phyloP scores from a whole-genome alignment of 2,797 vertebrate species.

The Enteromius afrohamiltoni region DNA sequence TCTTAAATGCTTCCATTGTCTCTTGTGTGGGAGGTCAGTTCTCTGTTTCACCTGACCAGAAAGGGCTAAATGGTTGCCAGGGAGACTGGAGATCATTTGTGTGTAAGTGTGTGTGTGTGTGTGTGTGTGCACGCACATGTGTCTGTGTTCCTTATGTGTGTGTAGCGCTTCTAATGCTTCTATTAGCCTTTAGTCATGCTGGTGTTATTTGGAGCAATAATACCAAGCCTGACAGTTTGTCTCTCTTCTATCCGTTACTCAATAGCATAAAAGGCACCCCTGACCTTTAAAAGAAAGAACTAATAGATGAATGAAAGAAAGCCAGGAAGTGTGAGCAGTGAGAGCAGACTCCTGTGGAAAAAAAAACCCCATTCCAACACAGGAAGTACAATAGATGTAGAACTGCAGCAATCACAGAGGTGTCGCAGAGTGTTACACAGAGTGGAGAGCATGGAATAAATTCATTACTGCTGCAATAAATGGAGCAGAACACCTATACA shows the following conservation, averaged over 20 bases:
- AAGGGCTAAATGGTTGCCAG: constrained; percentile 69
- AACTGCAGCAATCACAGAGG: constrained; percentile 22
- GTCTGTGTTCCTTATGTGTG: constrained; percentile 39
- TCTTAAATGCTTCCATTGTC: constrained; percentile 49
- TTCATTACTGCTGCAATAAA: constrained; percentile 21
- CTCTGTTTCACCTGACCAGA: constrained; percentile 53
- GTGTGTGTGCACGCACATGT: constrained; percentile 37
- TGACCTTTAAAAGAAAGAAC: constrained; percentile 52
- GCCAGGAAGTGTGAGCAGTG: not conserved
- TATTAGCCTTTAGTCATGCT: constrained; percentile 60
- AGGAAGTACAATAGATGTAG: constrained; percentile 29
- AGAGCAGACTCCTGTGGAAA: not conserved
- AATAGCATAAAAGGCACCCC: constrained; percentile 50
- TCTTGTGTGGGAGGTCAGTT: constrained; percentile 47
- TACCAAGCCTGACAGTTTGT: constrained; percentile 31
- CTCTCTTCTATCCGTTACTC: constrained; percentile 33
- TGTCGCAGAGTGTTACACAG: constrained; percentile 10
- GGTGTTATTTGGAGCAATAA: constrained; percentile 25
- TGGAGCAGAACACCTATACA: constrained; percentile 14
- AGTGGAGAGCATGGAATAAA: constrained; percentile 6
- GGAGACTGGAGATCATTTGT: constrained; percentile 65
- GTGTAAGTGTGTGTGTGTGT: constrained; percentile 47
- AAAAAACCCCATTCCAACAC: constrained; percentile 14
- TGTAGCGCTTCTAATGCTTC: constrained; percentile 67
- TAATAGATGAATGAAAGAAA: constrained; percentile 49